Evolutionary conservation across 2,888 invertebrate species (phyloP).

Genomic region (Cryptus armator): DNA sequence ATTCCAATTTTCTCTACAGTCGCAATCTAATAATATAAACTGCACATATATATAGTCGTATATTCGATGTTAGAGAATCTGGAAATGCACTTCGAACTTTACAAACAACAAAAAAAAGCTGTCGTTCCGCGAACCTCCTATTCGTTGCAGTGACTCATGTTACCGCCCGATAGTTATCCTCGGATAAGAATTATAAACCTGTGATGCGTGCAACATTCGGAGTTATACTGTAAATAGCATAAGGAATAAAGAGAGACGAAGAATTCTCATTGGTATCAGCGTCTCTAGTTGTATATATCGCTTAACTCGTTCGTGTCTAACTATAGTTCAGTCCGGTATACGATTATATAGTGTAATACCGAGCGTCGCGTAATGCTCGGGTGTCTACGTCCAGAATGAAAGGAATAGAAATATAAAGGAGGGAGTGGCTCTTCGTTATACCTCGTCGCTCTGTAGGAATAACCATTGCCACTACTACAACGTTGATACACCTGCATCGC

Average conservation of each 20-base stretch:
- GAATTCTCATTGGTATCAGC: slow-evolving; percentile 22
- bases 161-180: neutral
- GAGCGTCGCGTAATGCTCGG: slow-evolving; percentile 48
- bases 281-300: neutral
- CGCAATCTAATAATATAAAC: neutral
- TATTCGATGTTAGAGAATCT: slow-evolving; percentile 11
- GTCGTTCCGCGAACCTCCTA: no score
- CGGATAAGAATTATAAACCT: no score
- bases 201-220: no score
- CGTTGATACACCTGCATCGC: slow-evolving; percentile 33
- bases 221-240: neutral
- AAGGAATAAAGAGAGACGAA: neutral
- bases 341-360: slow-evolving; percentile 5
- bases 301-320: neutral
- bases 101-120: neutral
- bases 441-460: slow-evolving; percentile 42
- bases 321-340: neutral
- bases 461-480: slow-evolving; percentile 43
- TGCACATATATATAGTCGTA: slow-evolving; percentile 12
- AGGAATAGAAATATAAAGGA: slow-evolving; percentile 54
- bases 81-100: slow-evolving; percentile 36
- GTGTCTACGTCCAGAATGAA: slow-evolving; percentile 29
- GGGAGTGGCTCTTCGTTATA: slow-evolving; percentile 67
- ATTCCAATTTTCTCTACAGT: neutral
- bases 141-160: no score